Base-by-base conservation (phyloP, 2,113 vertebrate genomes). In the Theristicus caerulescens region DNA sequence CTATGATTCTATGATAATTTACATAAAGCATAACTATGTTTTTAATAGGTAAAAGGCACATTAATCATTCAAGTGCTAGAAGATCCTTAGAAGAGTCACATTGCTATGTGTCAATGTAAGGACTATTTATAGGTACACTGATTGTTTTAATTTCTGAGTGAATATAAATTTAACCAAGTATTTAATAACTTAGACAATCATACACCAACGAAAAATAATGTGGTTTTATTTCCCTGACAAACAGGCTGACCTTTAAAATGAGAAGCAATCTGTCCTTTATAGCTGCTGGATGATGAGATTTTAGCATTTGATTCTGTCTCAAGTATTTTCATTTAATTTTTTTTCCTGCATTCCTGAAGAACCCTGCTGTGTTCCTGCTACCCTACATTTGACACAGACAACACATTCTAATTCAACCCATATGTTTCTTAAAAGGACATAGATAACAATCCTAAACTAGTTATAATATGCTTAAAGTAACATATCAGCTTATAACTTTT, bases 91-190 rank as follows among this genome's bases (percentile, higher is more conserved):
- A 94, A 94, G 32, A 92, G 83, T 78, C 82, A 88, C 72, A 81
- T 67, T 95, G 57, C 24, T 79, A 54, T 49, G n/a, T 31, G 3
- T 86, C 54, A 94, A 46, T 64, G 32, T 78, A 51, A 86, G 12
- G 76, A 64, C 82, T 95, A 95, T 96, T 93, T 94, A 83, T 83
- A 93, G 86, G 13, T 13, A 51, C 44, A 31, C 8, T 72, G 65
- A 92, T 94, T 93, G 79, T 91, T 96, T 94, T 96, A 93, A 87
- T 96, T 94, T 92, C 38, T 38, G 46, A 81, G 15, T 69, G 40
- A 92, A 94, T 32, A 77, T 54, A 49, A 71, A 62, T 83, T 91
- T 91, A 90, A 93, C 71, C 3, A 73, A 85, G 29, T 78, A 54
- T 96, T 90, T 92, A 89, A 90, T 86, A 77, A 72, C 79, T 90